Percentiles rank a stretch among this genome's conserved stretches.
Conservation (phyloP, 2,113 vertebrate genomes). For the Micromys minutus region DNA sequence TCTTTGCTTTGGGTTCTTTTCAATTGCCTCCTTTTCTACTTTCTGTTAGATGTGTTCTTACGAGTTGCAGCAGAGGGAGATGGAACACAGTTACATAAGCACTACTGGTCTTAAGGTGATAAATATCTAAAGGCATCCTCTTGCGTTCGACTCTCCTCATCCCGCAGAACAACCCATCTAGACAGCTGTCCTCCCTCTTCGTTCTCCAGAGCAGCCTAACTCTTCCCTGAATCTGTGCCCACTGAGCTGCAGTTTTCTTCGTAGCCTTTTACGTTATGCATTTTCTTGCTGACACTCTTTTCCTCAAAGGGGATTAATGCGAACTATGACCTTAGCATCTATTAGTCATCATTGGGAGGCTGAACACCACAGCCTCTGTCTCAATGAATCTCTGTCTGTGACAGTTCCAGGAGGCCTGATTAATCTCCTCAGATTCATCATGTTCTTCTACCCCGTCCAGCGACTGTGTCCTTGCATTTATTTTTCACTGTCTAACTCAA, state of each 20-base stretch:
- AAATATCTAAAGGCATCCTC: not conserved
- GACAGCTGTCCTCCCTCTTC: not conserved
- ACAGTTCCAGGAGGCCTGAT: not conserved
- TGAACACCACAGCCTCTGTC: not conserved
- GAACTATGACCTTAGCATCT: not conserved
- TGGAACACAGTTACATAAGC: not conserved
- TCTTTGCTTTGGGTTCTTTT: not conserved
- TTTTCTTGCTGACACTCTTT: not conserved
- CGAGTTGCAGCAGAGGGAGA: not conserved
- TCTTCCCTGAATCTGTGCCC: constrained; percentile 39
- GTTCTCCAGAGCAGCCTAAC: not conserved
- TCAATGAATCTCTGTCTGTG: not conserved
- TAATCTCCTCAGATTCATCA: not conserved
- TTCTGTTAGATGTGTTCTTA: not conserved
- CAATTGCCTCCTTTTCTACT: not conserved
- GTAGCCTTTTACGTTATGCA: constrained; percentile 32
- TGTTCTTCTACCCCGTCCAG: not conserved
- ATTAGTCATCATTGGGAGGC: not conserved
- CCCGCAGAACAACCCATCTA: not conserved
- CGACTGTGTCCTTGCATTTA: not conserved
- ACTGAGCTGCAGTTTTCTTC: constrained; percentile 7
- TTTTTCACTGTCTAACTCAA: constrained; percentile 10
- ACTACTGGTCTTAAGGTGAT: not conserved
- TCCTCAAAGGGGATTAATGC: constrained; percentile 26
- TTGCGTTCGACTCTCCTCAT: not conserved